Evolutionary conservation across 2,888 invertebrate species (phyloP), one percentile per base, ranked within the genome.

Genomic region (Pristionchus arcanus): DNA sequence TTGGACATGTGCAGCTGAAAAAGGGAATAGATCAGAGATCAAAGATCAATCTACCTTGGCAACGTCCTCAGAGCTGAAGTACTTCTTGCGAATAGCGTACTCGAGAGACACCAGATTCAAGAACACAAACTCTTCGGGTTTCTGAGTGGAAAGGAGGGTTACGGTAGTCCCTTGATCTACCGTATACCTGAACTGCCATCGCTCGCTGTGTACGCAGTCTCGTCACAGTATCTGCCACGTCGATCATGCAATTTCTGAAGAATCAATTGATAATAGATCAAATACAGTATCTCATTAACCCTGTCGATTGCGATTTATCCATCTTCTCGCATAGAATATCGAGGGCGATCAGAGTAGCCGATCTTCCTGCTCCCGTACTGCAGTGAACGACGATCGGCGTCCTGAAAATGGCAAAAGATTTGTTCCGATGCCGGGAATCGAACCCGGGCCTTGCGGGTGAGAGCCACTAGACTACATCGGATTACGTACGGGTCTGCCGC

Each of bases 361-460:
- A 91, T 63, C 92, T 90, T 21, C 92, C 91, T 28, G 93, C 92
- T 19, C 94, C 94, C 16, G 94, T 91, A n/a, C 91, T 87, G 74
- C 94, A 93, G 53, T 92, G 90, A 59, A 94, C 83, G 49, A 93
- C 90, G n/a, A 93, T 92, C n/a, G 94, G 94, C 42, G 81, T 34
- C 55, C 87, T 88, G 87, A 31, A 88, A 68, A 28, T 2, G n/a
- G 42, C 49, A 68, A 87, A 87, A 87, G n/a, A 25, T n/a, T 66
- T 74, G 68, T 87, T 92, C 91, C 90, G 91, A 88, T 90, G 91
- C 90, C 90, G 93, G 92, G 92, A 93, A 92, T 93, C 92, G 93
- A 93, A 93, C 92, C 92, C 92, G 91, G 92, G 92, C 92, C 87
- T 87, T 87, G 87, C 87, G 81, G 81, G 81, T 81, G 81, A 81